These are phyloP conservation scores for Guaruba guarouba DNA, from an alignment of 2,113 vertebrate genomes.

Conservation along the genomic window DNA sequence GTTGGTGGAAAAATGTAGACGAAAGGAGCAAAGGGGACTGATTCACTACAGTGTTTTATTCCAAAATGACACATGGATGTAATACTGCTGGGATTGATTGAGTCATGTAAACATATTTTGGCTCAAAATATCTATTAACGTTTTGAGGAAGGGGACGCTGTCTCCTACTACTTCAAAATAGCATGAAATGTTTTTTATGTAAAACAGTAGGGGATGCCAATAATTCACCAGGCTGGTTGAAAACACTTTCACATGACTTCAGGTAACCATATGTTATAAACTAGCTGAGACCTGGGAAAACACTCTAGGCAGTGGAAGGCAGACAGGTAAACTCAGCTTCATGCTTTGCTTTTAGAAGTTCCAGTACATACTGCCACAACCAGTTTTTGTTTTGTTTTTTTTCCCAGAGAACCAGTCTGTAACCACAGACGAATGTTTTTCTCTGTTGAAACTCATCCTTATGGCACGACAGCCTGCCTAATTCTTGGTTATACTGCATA, in stretches of 20 bases:
- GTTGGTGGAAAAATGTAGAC: not conserved
- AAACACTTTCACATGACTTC: conserved; percentile 59
- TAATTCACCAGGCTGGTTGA: conserved; percentile 10
- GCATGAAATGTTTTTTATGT: not conserved
- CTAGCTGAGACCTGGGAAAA: conserved; percentile 50
- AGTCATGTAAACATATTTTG: not conserved
- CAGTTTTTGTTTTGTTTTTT: conserved; percentile 64
- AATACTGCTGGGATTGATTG: not conserved
- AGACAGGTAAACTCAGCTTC: conserved; percentile 67
- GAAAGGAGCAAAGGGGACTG: not conserved
- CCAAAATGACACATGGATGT: not conserved
- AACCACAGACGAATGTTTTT: conserved; percentile 74
- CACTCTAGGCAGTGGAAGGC: conserved; percentile 59
- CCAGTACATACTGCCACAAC: conserved; percentile 55
- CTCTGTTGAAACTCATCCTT: conserved; percentile 68
- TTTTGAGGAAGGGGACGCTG: not conserved
- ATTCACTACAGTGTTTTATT: not conserved
- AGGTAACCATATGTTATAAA: conserved; percentile 27
- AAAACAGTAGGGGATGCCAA: conserved; percentile 18
- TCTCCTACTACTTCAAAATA: conserved; percentile 8
- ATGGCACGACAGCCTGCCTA: conserved; percentile 50
- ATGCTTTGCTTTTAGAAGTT: conserved; percentile 63
- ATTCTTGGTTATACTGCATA: conserved; percentile 1
- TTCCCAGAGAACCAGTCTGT: conserved; percentile 65
- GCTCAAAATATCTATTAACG: not conserved